Conservation (phyloP, 1,140 invertebrate species). For the Diabrotica undecimpunctata region DNA sequence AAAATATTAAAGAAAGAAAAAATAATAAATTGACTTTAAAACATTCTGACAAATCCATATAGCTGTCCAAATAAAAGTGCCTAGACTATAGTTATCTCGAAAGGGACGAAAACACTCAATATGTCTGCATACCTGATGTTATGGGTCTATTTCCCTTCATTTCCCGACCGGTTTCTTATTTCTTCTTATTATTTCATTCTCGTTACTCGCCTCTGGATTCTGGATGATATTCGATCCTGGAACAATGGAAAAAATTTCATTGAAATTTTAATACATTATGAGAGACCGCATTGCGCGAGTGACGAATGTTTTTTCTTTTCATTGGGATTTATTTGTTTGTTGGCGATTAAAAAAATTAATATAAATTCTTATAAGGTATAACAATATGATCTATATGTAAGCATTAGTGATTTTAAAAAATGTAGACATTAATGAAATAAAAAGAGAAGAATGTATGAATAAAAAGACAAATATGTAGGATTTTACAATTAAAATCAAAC, state of each 20-base stretch:
- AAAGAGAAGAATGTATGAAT: too few species aligned
- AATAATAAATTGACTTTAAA: too few species aligned
- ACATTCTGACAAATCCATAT: too few species aligned
- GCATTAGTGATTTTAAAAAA: too few species aligned
- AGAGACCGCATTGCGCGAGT: not conserved
- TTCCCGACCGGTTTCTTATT: slow-evolving; percentile 6
- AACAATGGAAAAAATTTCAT: slow-evolving; percentile 14
- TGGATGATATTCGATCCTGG: slow-evolving; percentile 5
- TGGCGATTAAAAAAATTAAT: too few species aligned
- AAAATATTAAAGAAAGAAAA: too few species aligned
- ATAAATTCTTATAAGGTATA: too few species aligned
- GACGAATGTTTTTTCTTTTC: not conserved
- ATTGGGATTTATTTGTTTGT: too few species aligned
- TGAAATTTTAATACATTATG: slow-evolving; percentile 13
- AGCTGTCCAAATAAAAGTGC: not conserved
- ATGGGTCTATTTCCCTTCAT: slow-evolving; percentile 7
- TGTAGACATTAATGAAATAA: too few species aligned
- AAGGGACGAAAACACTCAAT: slow-evolving; percentile 14
- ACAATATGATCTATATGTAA: too few species aligned
- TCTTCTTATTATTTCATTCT: slow-evolving; percentile 19
- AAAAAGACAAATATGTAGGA: too few species aligned
- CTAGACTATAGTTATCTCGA: slow-evolving; percentile 1
- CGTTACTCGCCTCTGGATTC: not conserved
- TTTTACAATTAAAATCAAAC: too few species aligned
- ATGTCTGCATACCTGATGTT: slow-evolving; percentile 21